Evolutionary conservation across 2,113 vertebrate species (phyloP).

Genomic region (Deroptyus accipitrinus): DNA sequence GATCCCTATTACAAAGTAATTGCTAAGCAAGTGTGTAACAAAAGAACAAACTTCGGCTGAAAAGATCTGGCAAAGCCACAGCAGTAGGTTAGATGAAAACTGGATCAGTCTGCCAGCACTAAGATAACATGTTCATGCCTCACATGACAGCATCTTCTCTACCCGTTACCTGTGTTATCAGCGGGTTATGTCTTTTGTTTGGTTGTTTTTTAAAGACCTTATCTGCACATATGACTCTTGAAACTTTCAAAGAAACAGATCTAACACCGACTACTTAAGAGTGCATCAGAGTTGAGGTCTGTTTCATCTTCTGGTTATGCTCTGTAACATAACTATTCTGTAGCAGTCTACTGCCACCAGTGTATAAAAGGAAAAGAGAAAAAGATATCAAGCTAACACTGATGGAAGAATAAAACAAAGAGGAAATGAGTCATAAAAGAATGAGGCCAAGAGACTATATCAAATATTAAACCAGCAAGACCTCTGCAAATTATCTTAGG

Average conservation of each 20-base stretch:
- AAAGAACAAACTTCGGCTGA: background rate
- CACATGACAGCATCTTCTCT: background rate
- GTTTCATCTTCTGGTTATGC: background rate
- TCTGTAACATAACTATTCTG: background rate
- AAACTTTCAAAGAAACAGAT: background rate
- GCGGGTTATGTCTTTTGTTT: background rate
- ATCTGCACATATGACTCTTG: background rate
- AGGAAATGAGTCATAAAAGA: background rate
- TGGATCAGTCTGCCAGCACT: background rate
- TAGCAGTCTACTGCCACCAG: slow-evolving; percentile 25
- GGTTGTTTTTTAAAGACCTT: background rate
- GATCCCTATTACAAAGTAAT: background rate
- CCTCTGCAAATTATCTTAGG: background rate
- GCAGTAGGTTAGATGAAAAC: background rate
- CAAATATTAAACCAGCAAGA: background rate
- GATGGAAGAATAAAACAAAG: background rate
- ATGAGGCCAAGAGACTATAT: background rate
- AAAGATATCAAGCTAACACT: background rate
- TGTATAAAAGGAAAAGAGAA: background rate
- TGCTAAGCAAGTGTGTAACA: background rate
- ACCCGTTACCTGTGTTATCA: background rate
- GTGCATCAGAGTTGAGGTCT: background rate
- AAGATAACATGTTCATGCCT: background rate
- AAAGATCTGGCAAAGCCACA: slow-evolving; percentile 23
- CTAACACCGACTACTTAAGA: background rate